These are phyloP conservation scores for Drosophila pseudotakahashii DNA, from an alignment of 2,888 invertebrate genomes.

Conservation along the genomic window DNA sequence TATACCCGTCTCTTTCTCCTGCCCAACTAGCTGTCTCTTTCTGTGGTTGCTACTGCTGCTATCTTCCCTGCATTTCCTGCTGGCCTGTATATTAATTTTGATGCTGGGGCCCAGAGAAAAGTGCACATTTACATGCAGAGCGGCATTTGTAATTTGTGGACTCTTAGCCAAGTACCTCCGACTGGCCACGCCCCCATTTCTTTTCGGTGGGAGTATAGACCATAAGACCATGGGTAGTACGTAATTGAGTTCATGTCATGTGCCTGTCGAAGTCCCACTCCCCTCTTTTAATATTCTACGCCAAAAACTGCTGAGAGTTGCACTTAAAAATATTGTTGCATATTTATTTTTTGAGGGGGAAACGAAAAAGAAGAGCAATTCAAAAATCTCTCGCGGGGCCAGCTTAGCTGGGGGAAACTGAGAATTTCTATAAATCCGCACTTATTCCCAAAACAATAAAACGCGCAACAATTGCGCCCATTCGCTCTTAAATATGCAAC, in stretches of 20 bases:
- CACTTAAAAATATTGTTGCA: constrained; percentile 66
- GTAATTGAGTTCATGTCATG: constrained; percentile 73
- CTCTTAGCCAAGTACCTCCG: constrained; percentile 60
- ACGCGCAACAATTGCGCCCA: constrained; percentile 77
- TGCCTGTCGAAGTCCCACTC: constrained; percentile 41
- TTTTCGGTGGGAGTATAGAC: constrained; percentile 6
- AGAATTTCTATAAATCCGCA: constrained; percentile 75
- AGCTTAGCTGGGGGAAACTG: constrained; percentile 49
- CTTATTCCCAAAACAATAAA: constrained; percentile 78
- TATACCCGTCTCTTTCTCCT: constrained; percentile 4
- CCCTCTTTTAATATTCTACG: constrained; percentile 10
- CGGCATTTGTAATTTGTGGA: constrained; percentile 72
- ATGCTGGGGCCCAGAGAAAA: constrained; percentile 59
- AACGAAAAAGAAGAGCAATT: constrained; percentile 21
- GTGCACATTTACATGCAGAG: constrained; percentile 75
- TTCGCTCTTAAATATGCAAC: constrained; percentile 74
- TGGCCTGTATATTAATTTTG: constrained; percentile 72
- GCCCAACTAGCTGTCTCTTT: constrained; percentile 43
- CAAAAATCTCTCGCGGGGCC: constrained; percentile 16
- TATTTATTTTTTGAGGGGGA: constrained; percentile 6
- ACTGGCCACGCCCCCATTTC: constrained; percentile 43
- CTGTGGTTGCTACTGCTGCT: constrained; percentile 1
- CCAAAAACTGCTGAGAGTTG: constrained; percentile 37
- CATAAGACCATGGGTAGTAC: constrained; percentile 10
- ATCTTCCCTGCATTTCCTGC: constrained; percentile 22